Base-by-base conservation (phyloP, 2,113 vertebrate species). In the Alces alces region DNA sequence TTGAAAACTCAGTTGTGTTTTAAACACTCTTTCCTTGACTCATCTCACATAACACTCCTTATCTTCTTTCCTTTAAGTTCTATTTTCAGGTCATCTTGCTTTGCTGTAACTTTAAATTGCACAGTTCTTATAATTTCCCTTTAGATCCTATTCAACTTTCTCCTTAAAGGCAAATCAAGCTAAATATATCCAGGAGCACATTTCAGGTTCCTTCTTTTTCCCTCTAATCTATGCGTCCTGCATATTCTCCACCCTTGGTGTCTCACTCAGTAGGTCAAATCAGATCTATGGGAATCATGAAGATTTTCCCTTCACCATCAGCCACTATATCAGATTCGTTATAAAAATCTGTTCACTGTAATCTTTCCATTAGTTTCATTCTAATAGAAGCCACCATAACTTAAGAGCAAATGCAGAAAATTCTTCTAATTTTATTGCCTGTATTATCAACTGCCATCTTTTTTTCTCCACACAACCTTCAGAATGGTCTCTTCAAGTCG, bases 61-160 rank as follows among this genome's bases (percentile, higher is more conserved):
- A 54, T 55, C 73, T 93, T 93, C 52, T 76, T 94, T 50, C 60
- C 36, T 39, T 96, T 76, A 30, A 47, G 13, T 45, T 13, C 6
- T 27, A 78, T 78, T 78, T 52, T 73, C 21, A 27, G 25, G 1
- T 93, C 9, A 87, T 2, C 28, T 91, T 80, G 61, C 43, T 88
- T 70, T 57, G 23, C 4, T 61, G 10, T 4, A 82, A 58, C 30
- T 92, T 91, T 36, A 78, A 94, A 79, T 55, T 55, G 3, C 33
- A 23, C 15, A 55, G 6, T 13, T 89, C 43, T 90, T 92, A 28
- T 28, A 8, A 52, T 52, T 79, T 30, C 70, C 8, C 19, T 92
- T 9, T n/a, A 89, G 5, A 43, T 73, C 2, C 43, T 57, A 5
- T 5, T 73, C n/a, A 73, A 2, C 28, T 1, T 76, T 85, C 27